These are phyloP conservation scores for Stegodyphus dumicola DNA, from an alignment of 1,140 invertebrate species.

Conservation along the genomic window DNA sequence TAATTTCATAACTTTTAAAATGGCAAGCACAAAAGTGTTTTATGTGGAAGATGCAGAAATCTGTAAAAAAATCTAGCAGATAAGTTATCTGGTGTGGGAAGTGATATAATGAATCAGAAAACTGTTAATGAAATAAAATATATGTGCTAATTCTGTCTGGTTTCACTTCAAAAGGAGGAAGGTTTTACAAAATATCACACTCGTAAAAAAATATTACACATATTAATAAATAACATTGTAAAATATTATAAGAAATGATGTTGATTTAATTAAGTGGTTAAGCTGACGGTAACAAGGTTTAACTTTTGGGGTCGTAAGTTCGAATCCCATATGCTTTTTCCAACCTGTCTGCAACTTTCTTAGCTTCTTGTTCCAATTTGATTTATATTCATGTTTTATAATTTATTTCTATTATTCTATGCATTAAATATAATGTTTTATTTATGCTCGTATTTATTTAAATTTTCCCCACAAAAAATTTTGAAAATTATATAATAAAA, in stretches of 20 bases:
- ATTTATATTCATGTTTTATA: too few species aligned
- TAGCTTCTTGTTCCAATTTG: too few species aligned
- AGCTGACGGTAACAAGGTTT: too few species aligned
- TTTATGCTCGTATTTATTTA: too few species aligned
- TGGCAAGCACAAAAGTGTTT: not conserved
- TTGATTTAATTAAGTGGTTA: too few species aligned
- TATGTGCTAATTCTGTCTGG: not conserved
- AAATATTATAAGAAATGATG: not conserved
- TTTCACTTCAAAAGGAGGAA: not conserved
- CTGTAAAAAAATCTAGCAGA: not conserved
- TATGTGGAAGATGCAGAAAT: not conserved
- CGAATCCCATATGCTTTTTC: too few species aligned
- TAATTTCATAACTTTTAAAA: not conserved
- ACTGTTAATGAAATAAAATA: not conserved
- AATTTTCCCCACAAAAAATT: too few species aligned
- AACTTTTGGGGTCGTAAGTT: too few species aligned
- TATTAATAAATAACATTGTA: not conserved
- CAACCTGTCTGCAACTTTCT: too few species aligned
- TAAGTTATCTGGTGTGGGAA: not conserved
- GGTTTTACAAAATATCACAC: not conserved
- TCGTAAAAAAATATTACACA: not conserved
- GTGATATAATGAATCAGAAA: not conserved
- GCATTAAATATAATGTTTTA: too few species aligned
- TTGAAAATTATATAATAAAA: too few species aligned
- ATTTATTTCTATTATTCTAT: too few species aligned